A percentile compares a stretch with the other conserved stretches of the same genome.
phyloP scores from a whole-genome alignment of 2,113 vertebrate species.

The Puma concolor region DNA sequence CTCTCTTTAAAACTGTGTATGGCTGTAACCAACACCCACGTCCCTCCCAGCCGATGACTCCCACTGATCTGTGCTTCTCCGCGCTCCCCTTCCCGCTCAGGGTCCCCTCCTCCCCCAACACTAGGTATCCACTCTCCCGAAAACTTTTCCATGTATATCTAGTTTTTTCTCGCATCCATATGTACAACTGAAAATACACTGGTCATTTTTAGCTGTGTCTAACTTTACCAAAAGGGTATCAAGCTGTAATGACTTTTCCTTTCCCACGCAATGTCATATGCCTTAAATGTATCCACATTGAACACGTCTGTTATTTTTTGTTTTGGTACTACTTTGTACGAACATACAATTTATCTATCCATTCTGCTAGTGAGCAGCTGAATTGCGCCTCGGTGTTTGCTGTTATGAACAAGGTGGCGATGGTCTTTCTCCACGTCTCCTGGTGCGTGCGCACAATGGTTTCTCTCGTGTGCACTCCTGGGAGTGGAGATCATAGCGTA shows the following conservation, averaged over 20 bases:
- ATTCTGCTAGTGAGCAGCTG: neutral
- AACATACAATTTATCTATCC: neutral
- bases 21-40: neutral
- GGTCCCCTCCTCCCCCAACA: neutral
- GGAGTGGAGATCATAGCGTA: neutral
- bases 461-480: neutral
- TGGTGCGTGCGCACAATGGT: neutral
- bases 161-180: neutral
- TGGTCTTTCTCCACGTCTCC: neutral
- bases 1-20: neutral
- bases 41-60: too few species aligned
- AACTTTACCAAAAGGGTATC: neutral
- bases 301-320: neutral
- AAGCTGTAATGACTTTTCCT: neutral
- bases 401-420: neutral
- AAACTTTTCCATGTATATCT: neutral
- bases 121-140: neutral
- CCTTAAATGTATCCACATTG: neutral
- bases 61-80: neutral
- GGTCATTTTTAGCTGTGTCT: neutral
- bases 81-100: neutral
- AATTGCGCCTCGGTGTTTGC: neutral
- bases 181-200: neutral
- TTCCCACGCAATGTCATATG: neutral
- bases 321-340: neutral